Conservation (phyloP, 2,888 invertebrate genomes). For the Andrena chrysosceles region DNA sequence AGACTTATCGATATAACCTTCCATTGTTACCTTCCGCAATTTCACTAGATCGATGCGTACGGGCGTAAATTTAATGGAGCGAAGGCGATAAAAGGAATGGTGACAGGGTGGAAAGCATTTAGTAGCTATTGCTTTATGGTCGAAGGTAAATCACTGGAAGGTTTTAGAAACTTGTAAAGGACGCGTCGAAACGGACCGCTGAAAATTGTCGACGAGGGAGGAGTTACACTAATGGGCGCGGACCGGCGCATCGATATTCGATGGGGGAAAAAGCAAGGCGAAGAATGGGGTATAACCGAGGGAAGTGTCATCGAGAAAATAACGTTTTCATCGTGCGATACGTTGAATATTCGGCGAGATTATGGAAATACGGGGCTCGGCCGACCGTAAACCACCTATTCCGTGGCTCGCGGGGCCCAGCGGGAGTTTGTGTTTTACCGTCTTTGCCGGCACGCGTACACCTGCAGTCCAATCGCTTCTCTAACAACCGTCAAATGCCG, state of each 20-base stretch:
- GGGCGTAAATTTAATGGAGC: neutral
- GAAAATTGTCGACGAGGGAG: slow-evolving; percentile 1
- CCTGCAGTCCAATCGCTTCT: neutral
- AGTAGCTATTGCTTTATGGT: no score
- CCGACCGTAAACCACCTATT: slow-evolving; percentile 35
- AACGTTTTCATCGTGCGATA: slow-evolving; percentile 56
- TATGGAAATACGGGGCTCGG: slow-evolving; percentile 47
- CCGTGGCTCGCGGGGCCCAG: slow-evolving; percentile 15
- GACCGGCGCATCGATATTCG: slow-evolving; percentile 15
- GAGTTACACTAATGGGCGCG: slow-evolving; percentile 4
- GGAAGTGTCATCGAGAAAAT: slow-evolving; percentile 45
- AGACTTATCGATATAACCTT: neutral
- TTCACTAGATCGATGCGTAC: neutral
- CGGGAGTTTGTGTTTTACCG: slow-evolving; percentile 47
- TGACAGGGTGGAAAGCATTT: no score
- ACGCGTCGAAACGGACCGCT: neutral
- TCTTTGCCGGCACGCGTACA: neutral
- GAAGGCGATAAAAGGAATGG: no score
- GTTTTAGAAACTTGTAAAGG: neutral
- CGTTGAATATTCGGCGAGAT: slow-evolving; percentile 52
- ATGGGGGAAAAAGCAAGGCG: neutral
- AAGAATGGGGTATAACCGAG: slow-evolving; percentile 37
- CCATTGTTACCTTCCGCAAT: neutral
- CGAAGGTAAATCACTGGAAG: neutral
- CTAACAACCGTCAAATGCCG: slow-evolving; percentile 13